Base-by-base conservation (phyloP, 2,797 vertebrate species). In the Pelodytes ibericus region DNA sequence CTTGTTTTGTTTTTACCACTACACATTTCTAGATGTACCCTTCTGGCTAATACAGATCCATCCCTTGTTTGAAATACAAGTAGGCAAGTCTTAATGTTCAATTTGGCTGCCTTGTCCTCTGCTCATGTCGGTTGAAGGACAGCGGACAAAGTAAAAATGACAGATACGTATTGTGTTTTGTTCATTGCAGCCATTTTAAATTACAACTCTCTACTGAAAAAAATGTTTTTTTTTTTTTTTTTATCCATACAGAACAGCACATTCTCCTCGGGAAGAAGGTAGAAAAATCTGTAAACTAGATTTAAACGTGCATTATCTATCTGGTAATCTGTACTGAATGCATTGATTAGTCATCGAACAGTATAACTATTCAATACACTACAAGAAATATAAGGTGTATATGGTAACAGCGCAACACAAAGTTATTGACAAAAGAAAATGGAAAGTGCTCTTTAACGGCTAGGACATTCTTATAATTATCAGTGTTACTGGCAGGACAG, bases 121-220 rank as follows among this genome's bases (percentile, higher is more conserved):
- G 31, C 25, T 39, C 31, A 4, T 62, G 20, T 39, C 18, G 30
- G 5, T 31, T 60, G 25, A 39, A 62, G 6, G n/a, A 62, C 30
- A 62, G 8, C 4, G 39, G 10, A 62, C 16, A 60, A 62, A 62
- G 31, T 62, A 27, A 11, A 39, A 62, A 62, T 36, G 31, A 36
- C 30, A 36, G 60, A 62, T 29, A 58, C 18, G 24, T 26, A 58
- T 58, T 58, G 58, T 62, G 60, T 36, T 62, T 62, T n/a, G n/a
- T 36, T 10, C 31, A 22, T 39, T 62, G 60, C 30, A 62, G 30
- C n/a, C 25, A 62, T 27, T 62, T 62, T 62, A 39, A 20, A 36
- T 36, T 62, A 31, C 11, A 4, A 10, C 26, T 33, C 58, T 60
- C 58, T 39, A 22, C 30, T n/a, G 30, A 36, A 20, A 62, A 39